Conservation (phyloP, 2,113 vertebrate species). For the Riparia riparia region DNA sequence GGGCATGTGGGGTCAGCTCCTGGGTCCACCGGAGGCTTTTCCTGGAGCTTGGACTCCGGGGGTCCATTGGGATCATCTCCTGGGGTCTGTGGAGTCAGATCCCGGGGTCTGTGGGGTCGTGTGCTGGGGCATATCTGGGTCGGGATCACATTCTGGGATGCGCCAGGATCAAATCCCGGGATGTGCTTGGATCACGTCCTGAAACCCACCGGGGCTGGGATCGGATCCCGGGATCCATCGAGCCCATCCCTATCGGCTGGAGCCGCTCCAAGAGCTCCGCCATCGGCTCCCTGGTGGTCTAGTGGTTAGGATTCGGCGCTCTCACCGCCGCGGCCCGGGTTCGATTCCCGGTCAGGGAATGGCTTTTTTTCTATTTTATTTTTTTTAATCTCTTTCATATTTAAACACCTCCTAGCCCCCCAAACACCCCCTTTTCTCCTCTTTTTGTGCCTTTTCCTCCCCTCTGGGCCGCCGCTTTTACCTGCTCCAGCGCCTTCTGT, state of each 20-base stretch:
- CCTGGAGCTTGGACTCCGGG: background rate
- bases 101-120: rapidly evolving
- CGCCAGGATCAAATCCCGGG: rapidly evolving
- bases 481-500: no score
- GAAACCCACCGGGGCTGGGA: rapidly evolving
- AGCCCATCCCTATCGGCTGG: rapidly evolving
- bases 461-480: rapidly evolving
- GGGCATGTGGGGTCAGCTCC: background rate
- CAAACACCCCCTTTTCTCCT: rapidly evolving
- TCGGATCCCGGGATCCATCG: rapidly evolving
- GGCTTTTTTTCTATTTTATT: rapidly evolving
- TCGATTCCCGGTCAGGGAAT: constrained; percentile 86
- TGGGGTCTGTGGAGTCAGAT: background rate
- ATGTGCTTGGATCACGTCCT: rapidly evolving
- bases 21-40: background rate
- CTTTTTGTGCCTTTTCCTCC: background rate
- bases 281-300: constrained; percentile 77
- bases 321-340: constrained; percentile 86
- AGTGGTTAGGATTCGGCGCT: constrained; percentile 88
- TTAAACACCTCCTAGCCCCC: background rate
- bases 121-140: no score
- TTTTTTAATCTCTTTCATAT: rapidly evolving
- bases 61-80: rapidly evolving
- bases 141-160: no score
- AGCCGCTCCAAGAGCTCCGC: no score